Conservation (phyloP, 2,888 invertebrate genomes). For the Nasonovia ribisnigri region DNA sequence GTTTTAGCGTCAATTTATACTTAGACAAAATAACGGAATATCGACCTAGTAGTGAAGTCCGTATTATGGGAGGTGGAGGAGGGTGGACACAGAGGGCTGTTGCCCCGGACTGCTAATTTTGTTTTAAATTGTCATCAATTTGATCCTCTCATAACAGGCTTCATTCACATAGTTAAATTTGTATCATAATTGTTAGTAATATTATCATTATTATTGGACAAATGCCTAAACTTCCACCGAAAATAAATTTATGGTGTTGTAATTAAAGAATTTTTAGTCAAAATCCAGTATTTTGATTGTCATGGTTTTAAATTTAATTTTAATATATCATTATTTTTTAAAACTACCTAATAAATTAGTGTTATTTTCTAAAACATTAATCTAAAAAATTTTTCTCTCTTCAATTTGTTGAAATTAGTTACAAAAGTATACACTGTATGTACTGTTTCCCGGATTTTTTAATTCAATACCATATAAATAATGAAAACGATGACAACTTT, state of each 20-base stretch:
- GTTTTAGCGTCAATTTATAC: not conserved
- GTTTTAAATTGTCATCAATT: not conserved
- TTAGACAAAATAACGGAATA: not conserved
- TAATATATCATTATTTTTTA: not conserved
- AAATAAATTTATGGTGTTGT: not conserved
- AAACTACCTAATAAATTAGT: not conserved
- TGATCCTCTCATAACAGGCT: not conserved
- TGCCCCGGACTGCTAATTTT: not conserved
- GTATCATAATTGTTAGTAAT: not conserved
- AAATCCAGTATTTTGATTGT: not conserved
- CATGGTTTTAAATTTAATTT: not conserved
- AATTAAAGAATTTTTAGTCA: not conserved
- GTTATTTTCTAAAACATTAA: not conserved
- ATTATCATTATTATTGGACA: not conserved
- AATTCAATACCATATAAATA: no score
- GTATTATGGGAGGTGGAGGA: no score
- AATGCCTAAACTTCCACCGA: not conserved
- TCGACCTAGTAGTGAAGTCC: not conserved
- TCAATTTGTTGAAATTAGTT: not conserved
- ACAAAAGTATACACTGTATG: no score
- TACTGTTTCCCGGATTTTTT: no score
- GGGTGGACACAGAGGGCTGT: no score
- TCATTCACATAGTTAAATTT: not conserved
- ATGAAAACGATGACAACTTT: not conserved
- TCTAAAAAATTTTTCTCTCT: not conserved